These are phyloP conservation scores for Cactoblastis cactorum DNA, from an alignment of 2,888 invertebrate genomes.

Conservation along the genomic window DNA sequence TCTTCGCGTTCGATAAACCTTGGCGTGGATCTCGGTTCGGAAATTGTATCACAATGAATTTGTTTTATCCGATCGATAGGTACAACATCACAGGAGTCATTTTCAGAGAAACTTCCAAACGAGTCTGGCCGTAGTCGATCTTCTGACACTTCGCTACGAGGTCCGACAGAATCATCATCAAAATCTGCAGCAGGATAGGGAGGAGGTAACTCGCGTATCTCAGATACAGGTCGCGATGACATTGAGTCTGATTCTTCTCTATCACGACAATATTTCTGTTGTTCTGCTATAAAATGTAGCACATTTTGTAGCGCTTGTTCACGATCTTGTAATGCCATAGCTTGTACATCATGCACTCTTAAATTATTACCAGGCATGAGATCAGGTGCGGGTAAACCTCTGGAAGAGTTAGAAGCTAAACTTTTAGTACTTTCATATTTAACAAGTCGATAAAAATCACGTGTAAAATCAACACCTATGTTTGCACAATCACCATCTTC, in stretches of 20 bases:
- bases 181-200: slow-evolving; percentile 72
- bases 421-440: slow-evolving; percentile 90
- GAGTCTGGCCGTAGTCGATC: slow-evolving; percentile 69
- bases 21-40: slow-evolving; percentile 66
- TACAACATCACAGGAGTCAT: slow-evolving; percentile 68
- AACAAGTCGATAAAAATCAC: slow-evolving; percentile 89
- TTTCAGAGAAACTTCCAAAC: slow-evolving; percentile 72
- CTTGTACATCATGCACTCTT: slow-evolving; percentile 67
- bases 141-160: slow-evolving; percentile 70
- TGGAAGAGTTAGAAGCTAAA: slow-evolving; percentile 85
- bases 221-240: slow-evolving; percentile 76
- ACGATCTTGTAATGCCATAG: slow-evolving; percentile 78
- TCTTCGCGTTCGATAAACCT: slow-evolving; percentile 72
- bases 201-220: slow-evolving; percentile 78
- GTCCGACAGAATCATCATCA: slow-evolving; percentile 70
- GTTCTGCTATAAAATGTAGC: slow-evolving; percentile 86
- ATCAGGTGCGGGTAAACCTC: slow-evolving; percentile 80
- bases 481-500: slow-evolving; percentile 85
- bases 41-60: slow-evolving; percentile 62
- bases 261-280: slow-evolving; percentile 84
- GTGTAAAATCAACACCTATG: slow-evolving; percentile 86
- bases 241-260: slow-evolving; percentile 79
- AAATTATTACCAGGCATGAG: slow-evolving; percentile 46
- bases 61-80: slow-evolving; percentile 51
- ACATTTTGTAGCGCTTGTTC: slow-evolving; percentile 86